Conservation (phyloP, 2,797 vertebrate genomes). For the Sarcophilus harrisii region DNA sequence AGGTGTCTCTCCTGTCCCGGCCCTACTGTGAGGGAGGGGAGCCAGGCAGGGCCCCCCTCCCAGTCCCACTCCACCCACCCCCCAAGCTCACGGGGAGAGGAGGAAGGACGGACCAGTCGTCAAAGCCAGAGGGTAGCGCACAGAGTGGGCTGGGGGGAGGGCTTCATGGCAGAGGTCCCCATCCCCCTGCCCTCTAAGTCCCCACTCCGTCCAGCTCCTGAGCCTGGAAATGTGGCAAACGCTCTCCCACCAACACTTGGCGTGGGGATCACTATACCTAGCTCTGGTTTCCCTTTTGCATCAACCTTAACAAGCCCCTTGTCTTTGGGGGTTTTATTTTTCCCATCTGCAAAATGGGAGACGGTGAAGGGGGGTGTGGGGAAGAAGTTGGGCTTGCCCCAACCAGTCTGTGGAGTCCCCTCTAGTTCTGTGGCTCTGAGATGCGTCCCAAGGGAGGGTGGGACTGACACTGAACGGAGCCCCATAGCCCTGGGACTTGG, state of each 20-base stretch:
- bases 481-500: neutral
- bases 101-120: neutral
- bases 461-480: neutral
- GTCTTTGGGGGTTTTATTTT: neutral
- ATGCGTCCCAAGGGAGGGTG: neutral
- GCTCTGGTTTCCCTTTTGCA: neutral
- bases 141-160: neutral
- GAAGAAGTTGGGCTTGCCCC: neutral
- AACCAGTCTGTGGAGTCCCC: neutral
- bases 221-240: neutral
- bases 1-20: slow-evolving; percentile 89
- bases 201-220: neutral
- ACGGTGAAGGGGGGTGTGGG: neutral
- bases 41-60: slow-evolving; percentile 72
- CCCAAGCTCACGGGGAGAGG: neutral
- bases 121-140: neutral
- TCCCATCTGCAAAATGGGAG: neutral
- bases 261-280: neutral
- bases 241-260: neutral
- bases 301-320: neutral
- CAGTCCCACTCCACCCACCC: neutral
- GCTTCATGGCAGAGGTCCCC: neutral
- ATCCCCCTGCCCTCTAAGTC: neutral
- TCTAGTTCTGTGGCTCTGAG: neutral
- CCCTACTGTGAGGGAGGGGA: slow-evolving; percentile 78